Evolutionary conservation across 2,113 vertebrate genomes (phyloP).

Genomic region (Triplophysa rosa): DNA sequence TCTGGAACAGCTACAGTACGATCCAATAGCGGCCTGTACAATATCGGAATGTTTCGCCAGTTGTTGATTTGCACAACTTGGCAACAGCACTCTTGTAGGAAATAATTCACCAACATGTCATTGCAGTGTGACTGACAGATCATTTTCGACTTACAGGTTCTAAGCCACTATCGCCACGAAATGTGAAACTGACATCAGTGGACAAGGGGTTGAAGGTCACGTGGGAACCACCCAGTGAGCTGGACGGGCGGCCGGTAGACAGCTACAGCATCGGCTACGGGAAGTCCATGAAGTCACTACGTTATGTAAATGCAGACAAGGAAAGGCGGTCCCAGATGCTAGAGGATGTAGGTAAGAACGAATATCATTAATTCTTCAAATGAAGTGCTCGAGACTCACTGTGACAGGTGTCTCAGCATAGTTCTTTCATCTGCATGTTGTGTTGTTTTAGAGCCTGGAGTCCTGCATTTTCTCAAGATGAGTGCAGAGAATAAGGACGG

Average conservation of each 20-base stretch:
- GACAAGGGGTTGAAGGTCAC: slow-evolving; percentile 72
- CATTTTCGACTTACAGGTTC: slow-evolving; percentile 49
- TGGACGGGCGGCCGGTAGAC: slow-evolving; percentile 72
- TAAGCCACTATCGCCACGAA: slow-evolving; percentile 72
- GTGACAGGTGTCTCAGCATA: slow-evolving; percentile 22
- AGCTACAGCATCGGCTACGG: slow-evolving; percentile 74
- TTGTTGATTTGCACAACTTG: not conserved
- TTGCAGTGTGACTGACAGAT: not conserved
- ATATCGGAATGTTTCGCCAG: not conserved
- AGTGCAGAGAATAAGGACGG: slow-evolving; percentile 71
- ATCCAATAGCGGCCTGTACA: not conserved
- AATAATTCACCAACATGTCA: not conserved
- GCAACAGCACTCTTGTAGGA: not conserved
- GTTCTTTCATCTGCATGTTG: slow-evolving; percentile 42
- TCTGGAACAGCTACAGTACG: too few relatives aligned
- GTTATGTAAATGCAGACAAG: slow-evolving; percentile 70
- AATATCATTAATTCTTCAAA: not conserved
- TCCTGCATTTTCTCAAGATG: slow-evolving; percentile 73
- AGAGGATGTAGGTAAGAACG: slow-evolving; percentile 77
- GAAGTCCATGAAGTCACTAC: slow-evolving; percentile 77
- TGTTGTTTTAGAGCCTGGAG: slow-evolving; percentile 68
- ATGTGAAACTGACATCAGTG: slow-evolving; percentile 73
- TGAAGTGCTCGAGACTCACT: slow-evolving; percentile 20
- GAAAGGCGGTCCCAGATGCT: slow-evolving; percentile 67
- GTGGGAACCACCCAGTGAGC: slow-evolving; percentile 77